Base-by-base conservation (phyloP, 2,888 invertebrate genomes). In the Allophyes oxyacanthae region DNA sequence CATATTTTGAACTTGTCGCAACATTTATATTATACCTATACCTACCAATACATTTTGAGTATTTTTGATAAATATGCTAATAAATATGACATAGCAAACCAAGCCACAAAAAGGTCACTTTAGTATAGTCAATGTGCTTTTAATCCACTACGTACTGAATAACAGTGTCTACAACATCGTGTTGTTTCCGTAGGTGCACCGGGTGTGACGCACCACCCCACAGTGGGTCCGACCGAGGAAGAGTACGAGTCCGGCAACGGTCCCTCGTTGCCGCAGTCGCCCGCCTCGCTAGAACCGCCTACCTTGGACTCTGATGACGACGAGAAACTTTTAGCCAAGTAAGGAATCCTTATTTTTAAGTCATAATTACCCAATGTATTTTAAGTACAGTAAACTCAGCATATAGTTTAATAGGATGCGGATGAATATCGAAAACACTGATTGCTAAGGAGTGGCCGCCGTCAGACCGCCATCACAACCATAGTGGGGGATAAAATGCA, bases 171-270 rank as follows among this genome's bases (percentile, higher is more conserved):
- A 13, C 28, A 64, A 49, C 13, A 13, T 13, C 0, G 0, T 5
- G 4, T 37, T 4, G 1, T 32, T 41, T 25, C 0, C 2, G 0
- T 25, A 71, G 65, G 72, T 15, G 8, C 48, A 6, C 30, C 72
- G 5, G 34, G 66, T 6, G 33, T 45, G 1, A 45, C 78, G 8
- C 79, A 79, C 53, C 68, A 78, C 28, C 44, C 73, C 8, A 32
- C 75, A 20, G 20, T 20, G 0, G 95, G 94, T 45, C 94, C 95
- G 62, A 96, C 97, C 63, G 98, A 99, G 75, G 98, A 98, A 87
- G 99, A 99, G 94, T 97, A 97, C 72, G 99, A 99, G 92, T 99
- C 99, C 62, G 99, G 99, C 66, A 98, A 98, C 88, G 99, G 99
- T 37, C 98, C 98, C 34, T 99, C 99, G 48, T 93, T 99, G 76